Evolutionary conservation across 2,113 vertebrate genomes (phyloP).

Genomic region (Nanorana parkeri): DNA sequence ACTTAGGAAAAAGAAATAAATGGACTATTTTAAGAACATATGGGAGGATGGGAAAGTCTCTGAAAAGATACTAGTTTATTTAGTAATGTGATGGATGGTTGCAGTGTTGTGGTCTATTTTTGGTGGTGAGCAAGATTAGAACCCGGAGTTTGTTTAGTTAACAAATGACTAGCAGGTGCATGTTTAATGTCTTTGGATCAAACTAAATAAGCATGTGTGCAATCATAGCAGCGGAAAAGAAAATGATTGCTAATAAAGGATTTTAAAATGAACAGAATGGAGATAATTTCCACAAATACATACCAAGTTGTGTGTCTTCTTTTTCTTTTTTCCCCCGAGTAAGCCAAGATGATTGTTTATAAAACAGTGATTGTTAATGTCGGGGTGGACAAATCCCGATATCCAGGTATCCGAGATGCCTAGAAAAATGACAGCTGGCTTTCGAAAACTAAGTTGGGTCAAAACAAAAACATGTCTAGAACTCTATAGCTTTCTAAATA

Average conservation of each 20-base stretch:
- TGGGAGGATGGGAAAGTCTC: constrained; percentile 28
- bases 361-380: too few relatives aligned
- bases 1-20: constrained; percentile 16
- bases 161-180: constrained; percentile 56
- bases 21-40: constrained; percentile 23
- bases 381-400: too few relatives aligned
- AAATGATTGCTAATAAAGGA: constrained; percentile 46
- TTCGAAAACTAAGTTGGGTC: too few relatives aligned
- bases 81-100: constrained; percentile 35
- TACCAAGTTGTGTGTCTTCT: background rate
- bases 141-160: constrained; percentile 53
- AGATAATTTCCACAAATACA: constrained; percentile 29
- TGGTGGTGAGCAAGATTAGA: constrained; percentile 48
- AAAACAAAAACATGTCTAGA: too few relatives aligned
- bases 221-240: constrained; percentile 43
- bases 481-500: too few relatives aligned
- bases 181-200: constrained; percentile 54
- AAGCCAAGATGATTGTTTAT: too few relatives aligned
- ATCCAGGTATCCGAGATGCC: too few relatives aligned
- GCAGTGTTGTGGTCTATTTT: constrained; percentile 41
- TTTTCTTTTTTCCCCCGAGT: background rate
- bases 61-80: constrained; percentile 43
- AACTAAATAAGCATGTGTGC: constrained; percentile 46
- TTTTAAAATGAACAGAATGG: constrained; percentile 8
- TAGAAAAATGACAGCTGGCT: too few relatives aligned